Base-by-base conservation (phyloP, 2,888 invertebrate species). In the Plebejus argus region DNA sequence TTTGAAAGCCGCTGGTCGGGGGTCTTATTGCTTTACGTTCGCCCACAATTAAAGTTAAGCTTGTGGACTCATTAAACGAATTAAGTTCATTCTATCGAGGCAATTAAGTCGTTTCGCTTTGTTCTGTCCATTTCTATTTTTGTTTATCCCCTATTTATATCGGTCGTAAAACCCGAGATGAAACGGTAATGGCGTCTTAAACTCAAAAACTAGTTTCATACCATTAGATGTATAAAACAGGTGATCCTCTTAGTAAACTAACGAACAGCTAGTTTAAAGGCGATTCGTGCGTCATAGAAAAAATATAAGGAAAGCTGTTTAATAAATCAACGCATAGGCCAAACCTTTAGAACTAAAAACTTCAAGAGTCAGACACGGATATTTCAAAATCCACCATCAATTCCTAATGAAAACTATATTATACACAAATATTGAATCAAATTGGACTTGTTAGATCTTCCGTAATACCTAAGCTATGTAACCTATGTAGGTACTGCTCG, bases 1-100 rank as follows among this genome's bases (percentile, higher is more conserved):
- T 74, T 45, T 74, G 53, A 74, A 18, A 23, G 23, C 45, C 49
- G 12, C 74, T 74, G 74, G 74, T 53, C 8, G 10, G 18, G 20
- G 74, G 74, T 74, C 74, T 74, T 74, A 74, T 53, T 74, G 74
- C 74, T 74, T 74, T 74, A 74, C 74, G 74, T 74, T 74, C 74
- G 74, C 28, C 74, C 74, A 74, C 74, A 74, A 74, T 74, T 74
- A 74, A 74, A 74, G 74, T 74, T 53, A 74, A 74, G 74, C 74
- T 28, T 74, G 74, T 74, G 74, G 74, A 74, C 74, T 74, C 74
- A 74, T 74, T 74, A 74, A 74, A 74, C 74, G 74, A 74, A 74
- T 74, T 74, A 74, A 74, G 74, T 74, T 74, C 74, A 74, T 74
- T 74, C 74, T 53, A 74, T 74, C 74, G 74, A 74, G 74, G 74